A percentile compares a stretch with the other conserved stretches of the same genome.
Evolutionary conservation across 2,797 vertebrate species (phyloP).

Genomic region (Enteromius fasciolatus): DNA sequence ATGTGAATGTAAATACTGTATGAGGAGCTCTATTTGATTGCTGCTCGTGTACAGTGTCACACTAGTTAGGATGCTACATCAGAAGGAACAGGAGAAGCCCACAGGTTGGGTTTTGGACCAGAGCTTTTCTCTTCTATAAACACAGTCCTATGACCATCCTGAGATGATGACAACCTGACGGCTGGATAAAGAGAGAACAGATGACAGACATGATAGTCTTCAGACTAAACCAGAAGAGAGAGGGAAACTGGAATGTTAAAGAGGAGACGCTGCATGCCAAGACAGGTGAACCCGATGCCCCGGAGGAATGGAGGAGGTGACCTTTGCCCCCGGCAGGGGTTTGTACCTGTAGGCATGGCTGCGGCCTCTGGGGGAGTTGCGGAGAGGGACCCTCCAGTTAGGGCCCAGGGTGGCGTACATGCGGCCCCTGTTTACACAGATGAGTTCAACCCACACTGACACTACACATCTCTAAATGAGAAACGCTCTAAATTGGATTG

Average conservation of each 20-base stretch:
- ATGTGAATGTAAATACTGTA: neutral
- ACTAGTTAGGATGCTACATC: neutral
- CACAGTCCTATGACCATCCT: neutral
- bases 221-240: constrained; percentile 3
- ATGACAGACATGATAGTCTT: constrained; percentile 23
- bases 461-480: neutral
- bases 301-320: constrained; percentile 27
- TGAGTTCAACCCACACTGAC: constrained; percentile 47
- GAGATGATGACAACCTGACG: constrained; percentile 3
- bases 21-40: neutral
- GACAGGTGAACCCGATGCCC: constrained; percentile 33
- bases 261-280: constrained; percentile 45
- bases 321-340: constrained; percentile 55
- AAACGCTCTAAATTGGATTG: neutral
- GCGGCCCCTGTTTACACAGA: constrained; percentile 89
- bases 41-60: neutral
- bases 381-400: constrained; percentile 91
- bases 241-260: neutral
- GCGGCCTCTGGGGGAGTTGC: constrained; percentile 87
- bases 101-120: constrained; percentile 15
- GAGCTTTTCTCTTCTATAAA: constrained; percentile 6
- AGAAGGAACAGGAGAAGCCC: neutral
- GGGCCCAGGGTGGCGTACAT: constrained; percentile 94
- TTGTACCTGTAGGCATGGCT: constrained; percentile 92
- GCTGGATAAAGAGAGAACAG: neutral